These are phyloP conservation scores for Dynastes hyllus DNA, from an alignment of 2,888 invertebrate genomes.

Conservation along the genomic window DNA sequence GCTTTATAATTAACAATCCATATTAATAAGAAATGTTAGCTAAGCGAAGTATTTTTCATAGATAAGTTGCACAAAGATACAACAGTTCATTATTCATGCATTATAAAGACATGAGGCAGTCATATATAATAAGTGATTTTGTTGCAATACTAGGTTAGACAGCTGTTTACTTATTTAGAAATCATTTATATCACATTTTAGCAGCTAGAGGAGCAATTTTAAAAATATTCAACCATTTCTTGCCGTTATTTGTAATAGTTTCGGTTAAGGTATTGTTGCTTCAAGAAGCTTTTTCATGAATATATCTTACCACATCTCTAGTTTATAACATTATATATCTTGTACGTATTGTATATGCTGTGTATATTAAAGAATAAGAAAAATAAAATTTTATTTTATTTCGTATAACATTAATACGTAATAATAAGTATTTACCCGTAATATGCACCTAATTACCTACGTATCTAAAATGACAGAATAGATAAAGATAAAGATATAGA, in stretches of 20 bases:
- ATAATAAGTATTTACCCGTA: no score
- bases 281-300: slow-evolving; percentile 29
- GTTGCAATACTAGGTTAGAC: slow-evolving; percentile 49
- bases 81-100: neutral
- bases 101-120: slow-evolving; percentile 12
- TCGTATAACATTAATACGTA: neutral
- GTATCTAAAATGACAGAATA: no score
- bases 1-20: neutral
- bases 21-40: no score
- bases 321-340: slow-evolving; percentile 27
- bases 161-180: neutral
- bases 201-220: neutral
- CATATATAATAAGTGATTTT: slow-evolving; percentile 39
- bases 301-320: slow-evolving; percentile 25
- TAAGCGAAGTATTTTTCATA: no score
- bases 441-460: no score
- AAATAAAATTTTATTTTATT: neutral
- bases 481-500: no score
- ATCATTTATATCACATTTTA: slow-evolving; percentile 2
- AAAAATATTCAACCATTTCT: slow-evolving; percentile 19
- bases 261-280: slow-evolving; percentile 41
- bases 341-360: slow-evolving; percentile 49
- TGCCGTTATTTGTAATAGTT: slow-evolving; percentile 39
- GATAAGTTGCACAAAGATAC: neutral
- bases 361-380: slow-evolving; percentile 49